Evolutionary conservation across 2,797 vertebrate species (phyloP), one percentile per base, ranked within the genome.

Genomic region (Helostoma temminkii): DNA sequence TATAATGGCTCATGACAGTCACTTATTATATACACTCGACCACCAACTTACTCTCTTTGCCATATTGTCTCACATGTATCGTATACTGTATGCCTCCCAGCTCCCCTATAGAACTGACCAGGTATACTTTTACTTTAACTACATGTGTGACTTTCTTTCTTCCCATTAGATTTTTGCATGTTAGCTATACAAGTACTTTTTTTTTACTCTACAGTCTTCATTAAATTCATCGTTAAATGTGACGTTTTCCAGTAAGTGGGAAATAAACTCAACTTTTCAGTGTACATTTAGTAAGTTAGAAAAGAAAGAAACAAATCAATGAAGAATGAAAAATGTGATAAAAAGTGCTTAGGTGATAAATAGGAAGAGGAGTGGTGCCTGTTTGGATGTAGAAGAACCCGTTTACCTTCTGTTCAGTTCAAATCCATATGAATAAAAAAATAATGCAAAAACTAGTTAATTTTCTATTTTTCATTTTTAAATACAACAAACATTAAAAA

Each of bases 241-340:
- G n/a, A n/a, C n/a, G n/a, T n/a, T 7, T 22, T 19, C 8, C 6
- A 21, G 8, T 15, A 9, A 36, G 50, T 22, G 12, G n/a, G 37
- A 22, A 36, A 54, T 16, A 34, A 36, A 24, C 6, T 8, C 1
- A 19, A 6, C 6, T 14, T 54, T 22, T n/a, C n/a, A 10, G 16
- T n/a, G 1, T 42, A 8, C 3, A 1, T 18, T 39, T 18, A 9
- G 18, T 30, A 18, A 22, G 11, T 46, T n/a, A 45, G 3, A 22
- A 32, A 21, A 34, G 10, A 75, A 74, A 46, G 14, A 63, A 18
- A 14, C n/a, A 52, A 54, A 71, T 5, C 57, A 21, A 66, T 48
- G 16, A 50, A 36, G n/a, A 21, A 54, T 26, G 14, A 21, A 43
- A 28, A 34, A 1, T 22, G 21, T 19, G 3, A 53, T 47, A n/a